Conservation (phyloP, 2,113 vertebrate genomes). For the Macaca fascicularis region DNA sequence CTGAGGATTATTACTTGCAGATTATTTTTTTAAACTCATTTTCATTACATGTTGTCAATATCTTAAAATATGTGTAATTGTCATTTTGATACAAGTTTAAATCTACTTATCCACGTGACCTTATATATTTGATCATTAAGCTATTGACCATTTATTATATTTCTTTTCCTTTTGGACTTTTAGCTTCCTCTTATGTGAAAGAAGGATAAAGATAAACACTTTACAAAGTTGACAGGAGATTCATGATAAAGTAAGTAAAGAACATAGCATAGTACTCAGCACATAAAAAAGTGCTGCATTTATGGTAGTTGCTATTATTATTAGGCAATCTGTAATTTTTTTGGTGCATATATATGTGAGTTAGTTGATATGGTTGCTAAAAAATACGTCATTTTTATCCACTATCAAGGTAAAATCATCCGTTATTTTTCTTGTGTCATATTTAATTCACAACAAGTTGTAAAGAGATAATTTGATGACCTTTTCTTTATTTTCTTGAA, state of each 20-base stretch:
- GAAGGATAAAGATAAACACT: neutral
- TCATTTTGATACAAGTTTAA: neutral
- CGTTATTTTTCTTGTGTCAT: neutral
- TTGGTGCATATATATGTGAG: neutral
- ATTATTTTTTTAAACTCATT: neutral
- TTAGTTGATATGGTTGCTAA: neutral
- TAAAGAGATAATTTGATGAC: neutral
- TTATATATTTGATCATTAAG: neutral
- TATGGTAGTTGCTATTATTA: neutral
- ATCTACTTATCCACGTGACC: neutral
- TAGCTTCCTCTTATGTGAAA: neutral
- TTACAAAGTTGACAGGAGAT: neutral
- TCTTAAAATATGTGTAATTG: neutral
- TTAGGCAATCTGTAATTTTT: neutral
- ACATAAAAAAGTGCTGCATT: neutral
- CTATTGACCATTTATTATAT: neutral
- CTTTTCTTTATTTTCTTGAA: constrained; percentile 24
- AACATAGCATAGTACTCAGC: neutral
- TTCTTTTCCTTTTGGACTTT: neutral
- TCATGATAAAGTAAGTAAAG: neutral
- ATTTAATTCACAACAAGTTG: neutral
- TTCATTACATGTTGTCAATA: neutral
- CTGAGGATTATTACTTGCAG: neutral
- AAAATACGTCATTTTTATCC: neutral
- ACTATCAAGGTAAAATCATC: neutral